Conservation (phyloP, 2,113 vertebrate species). For the Dasyprocta punctata region DNA sequence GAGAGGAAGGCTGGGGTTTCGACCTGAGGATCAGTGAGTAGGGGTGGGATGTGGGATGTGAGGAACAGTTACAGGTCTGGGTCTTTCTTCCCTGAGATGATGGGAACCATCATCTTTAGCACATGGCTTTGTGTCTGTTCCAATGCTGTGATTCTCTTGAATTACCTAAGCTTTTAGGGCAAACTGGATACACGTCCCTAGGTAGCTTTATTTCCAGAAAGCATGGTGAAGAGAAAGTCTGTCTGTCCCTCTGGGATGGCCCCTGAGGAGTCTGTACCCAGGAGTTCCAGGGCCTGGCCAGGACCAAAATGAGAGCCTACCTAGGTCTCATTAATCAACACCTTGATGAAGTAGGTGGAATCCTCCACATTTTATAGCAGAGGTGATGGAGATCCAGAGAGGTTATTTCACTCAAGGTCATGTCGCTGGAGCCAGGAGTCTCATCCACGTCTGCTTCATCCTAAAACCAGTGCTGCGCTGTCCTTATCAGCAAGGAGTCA, state of each 20-base stretch:
- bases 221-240: background rate
- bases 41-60: background rate
- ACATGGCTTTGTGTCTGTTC: background rate
- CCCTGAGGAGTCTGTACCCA: background rate
- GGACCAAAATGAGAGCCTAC: background rate
- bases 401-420: background rate
- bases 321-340: background rate
- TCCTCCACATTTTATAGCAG: constrained; percentile 11
- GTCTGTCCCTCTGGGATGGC: background rate
- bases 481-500: background rate
- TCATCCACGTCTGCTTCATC: background rate
- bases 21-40: background rate
- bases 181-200: background rate
- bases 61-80: background rate
- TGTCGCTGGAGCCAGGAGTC: background rate
- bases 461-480: background rate
- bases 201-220: background rate
- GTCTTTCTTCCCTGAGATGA: background rate
- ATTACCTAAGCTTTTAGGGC: background rate
- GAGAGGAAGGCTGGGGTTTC: background rate
- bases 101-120: background rate
- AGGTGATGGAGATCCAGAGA: background rate
- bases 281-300: background rate
- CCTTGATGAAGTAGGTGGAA: background rate
- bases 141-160: background rate